Evolutionary conservation across 2,888 invertebrate genomes (phyloP).

Genomic region (Seladonia tumulorum): DNA sequence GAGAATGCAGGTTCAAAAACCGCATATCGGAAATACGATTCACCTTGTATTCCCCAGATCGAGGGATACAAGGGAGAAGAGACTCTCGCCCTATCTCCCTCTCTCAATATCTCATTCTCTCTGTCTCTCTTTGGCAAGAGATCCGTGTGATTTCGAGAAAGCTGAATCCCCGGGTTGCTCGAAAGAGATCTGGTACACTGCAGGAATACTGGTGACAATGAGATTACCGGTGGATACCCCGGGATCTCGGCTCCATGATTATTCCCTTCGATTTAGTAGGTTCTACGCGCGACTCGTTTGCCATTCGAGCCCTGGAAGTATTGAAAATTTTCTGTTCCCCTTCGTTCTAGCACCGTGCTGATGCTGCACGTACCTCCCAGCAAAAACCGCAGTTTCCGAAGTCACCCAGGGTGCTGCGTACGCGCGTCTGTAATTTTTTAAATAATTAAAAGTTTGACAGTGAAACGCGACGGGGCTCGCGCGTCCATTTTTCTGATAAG

Average conservation of each 20-base stretch:
- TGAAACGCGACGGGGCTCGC: neutral
- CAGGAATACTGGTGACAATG: conserved; percentile 29
- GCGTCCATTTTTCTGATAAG: neutral
- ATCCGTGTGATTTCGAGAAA: conserved; percentile 46
- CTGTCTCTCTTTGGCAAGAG: neutral
- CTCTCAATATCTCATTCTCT: neutral
- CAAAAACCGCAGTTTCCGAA: neutral
- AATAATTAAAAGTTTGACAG: conserved; percentile 6
- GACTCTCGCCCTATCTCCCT: neutral
- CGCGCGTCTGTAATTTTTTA: neutral
- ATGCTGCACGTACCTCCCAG: neutral
- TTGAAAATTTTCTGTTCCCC: neutral
- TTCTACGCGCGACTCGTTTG: neutral
- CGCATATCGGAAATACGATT: conserved; percentile 66
- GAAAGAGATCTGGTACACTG: conserved; percentile 5
- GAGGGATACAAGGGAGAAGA: conserved; percentile 32
- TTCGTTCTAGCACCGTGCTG: neutral
- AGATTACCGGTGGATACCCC: conserved; percentile 15
- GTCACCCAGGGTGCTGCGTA: neutral
- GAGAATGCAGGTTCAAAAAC: conserved; percentile 57
- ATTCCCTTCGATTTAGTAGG: conserved; percentile 16
- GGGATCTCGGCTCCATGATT: neutral
- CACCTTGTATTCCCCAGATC: conserved; percentile 54
- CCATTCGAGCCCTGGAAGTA: neutral
- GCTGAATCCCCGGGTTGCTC: conserved; percentile 7